Conservation (phyloP, 2,113 vertebrate species). For the Tenebrosternarchus preto region DNA sequence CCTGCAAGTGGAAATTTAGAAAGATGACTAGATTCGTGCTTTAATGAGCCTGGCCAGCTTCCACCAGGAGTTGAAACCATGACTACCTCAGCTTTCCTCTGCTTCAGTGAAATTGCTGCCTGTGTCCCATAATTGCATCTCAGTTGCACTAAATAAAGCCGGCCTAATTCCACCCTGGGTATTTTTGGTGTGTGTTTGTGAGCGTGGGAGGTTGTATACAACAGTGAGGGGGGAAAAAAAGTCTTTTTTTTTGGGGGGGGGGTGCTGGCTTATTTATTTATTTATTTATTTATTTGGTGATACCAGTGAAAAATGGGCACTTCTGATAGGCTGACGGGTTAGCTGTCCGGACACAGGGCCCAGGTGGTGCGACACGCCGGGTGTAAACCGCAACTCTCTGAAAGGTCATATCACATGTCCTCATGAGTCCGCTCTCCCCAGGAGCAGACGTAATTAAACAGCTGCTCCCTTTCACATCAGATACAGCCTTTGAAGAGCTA, state of each 20-base stretch:
- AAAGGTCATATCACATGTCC: background rate
- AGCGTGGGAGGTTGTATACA: conserved; percentile 6
- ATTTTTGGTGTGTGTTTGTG: conserved; percentile 54
- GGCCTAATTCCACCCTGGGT: conserved; percentile 58
- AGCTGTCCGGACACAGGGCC: background rate
- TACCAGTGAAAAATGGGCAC: background rate
- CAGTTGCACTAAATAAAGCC: conserved; percentile 67
- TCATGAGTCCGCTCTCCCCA: background rate
- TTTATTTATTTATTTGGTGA: too few relatives aligned
- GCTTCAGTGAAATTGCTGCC: conserved; percentile 19
- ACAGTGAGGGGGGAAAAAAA: conserved; percentile 2
- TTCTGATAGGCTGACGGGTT: background rate
- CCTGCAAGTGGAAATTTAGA: background rate
- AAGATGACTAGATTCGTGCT: background rate
- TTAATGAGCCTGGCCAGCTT: conserved; percentile 14
- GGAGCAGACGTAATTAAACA: background rate
- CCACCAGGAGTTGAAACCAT: conserved; percentile 4
- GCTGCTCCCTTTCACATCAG: conserved; percentile 4
- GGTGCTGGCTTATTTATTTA: too few relatives aligned
- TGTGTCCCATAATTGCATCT: conserved; percentile 66
- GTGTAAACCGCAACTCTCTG: conserved; percentile 5
- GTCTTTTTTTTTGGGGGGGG: background rate
- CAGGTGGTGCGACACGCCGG: background rate
- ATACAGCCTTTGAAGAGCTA: conserved; percentile 5
- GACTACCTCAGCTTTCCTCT: background rate